Conservation (phyloP, 2,888 invertebrate genomes). For the Mylabris sibirica region DNA sequence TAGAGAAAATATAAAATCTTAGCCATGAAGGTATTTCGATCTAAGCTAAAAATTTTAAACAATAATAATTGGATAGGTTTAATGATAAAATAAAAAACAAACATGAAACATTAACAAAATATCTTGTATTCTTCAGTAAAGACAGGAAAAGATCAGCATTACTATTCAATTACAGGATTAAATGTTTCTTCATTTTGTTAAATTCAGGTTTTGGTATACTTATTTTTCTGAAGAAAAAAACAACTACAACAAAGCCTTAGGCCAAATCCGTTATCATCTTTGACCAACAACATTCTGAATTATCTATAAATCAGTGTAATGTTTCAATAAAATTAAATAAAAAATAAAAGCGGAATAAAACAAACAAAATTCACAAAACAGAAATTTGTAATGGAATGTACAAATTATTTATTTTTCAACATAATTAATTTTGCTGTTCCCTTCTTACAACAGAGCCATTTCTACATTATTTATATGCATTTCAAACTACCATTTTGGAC, state of each 20-base stretch:
- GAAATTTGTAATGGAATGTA: conserved; percentile 80
- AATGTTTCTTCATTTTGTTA: conserved; percentile 18
- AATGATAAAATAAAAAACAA: conserved; percentile 28
- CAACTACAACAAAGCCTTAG: conserved; percentile 36
- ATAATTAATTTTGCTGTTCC: conserved; percentile 67
- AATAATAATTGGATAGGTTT: conserved; percentile 16
- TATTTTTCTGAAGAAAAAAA: conserved; percentile 21
- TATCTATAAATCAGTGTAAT: conserved; percentile 27
- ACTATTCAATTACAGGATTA: conserved; percentile 28
- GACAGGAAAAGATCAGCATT: conserved; percentile 35
- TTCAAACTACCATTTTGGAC: conserved; percentile 41
- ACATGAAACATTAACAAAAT: conserved; percentile 41
- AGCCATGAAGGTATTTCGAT: no score
- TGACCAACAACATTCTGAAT: conserved; percentile 12
- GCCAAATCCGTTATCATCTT: conserved; percentile 22
- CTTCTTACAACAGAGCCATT: conserved; percentile 61
- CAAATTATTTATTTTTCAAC: conserved; percentile 73
- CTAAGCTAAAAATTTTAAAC: no score
- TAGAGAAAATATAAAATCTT: no score
- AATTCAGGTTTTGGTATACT: not conserved
- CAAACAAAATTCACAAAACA: conserved; percentile 56
- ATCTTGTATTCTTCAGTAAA: conserved; percentile 38
- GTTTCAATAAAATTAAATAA: conserved; percentile 57
- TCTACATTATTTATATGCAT: conserved; percentile 48
- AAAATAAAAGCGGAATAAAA: conserved; percentile 61